phyloP scores from a whole-genome alignment of 2,888 invertebrate genomes.

The Ligdia adustata region DNA sequence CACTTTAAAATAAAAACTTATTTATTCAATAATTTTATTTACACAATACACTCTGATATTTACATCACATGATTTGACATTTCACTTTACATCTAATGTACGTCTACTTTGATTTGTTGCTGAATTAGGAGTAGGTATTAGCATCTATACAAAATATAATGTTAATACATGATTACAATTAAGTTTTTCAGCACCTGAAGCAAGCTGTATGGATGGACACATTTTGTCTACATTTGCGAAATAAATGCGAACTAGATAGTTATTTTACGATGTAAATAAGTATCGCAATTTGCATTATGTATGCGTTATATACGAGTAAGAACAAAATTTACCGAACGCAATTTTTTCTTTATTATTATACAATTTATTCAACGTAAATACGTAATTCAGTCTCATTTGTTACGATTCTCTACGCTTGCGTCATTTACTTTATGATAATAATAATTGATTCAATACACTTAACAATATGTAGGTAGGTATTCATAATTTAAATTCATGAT shows the following conservation, averaged over 20 bases:
- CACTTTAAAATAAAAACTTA: neutral
- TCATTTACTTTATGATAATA: slow-evolving; percentile 30
- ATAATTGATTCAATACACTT: slow-evolving; percentile 24
- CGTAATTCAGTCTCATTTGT: slow-evolving; percentile 71
- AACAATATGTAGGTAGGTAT: slow-evolving; percentile 18
- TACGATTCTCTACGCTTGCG: slow-evolving; percentile 52
- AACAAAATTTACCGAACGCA: neutral
- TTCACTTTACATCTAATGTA: no score
- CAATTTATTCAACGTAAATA: slow-evolving; percentile 60
- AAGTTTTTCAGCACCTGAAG: slow-evolving; percentile 55
- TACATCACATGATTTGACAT: slow-evolving; percentile 70
- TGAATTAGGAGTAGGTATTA: slow-evolving; percentile 32
- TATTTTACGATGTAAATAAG: slow-evolving; percentile 16
- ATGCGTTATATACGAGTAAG: neutral
- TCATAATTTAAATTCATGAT: slow-evolving; percentile 29
- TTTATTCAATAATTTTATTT: slow-evolving; percentile 64
- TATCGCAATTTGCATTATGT: slow-evolving; percentile 2
- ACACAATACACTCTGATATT: slow-evolving; percentile 58
- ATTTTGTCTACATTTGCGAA: slow-evolving; percentile 25
- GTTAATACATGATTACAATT: slow-evolving; percentile 33
- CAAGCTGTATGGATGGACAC: slow-evolving; percentile 64
- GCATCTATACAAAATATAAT: neutral
- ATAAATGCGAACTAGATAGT: neutral
- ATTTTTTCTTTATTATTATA: slow-evolving; percentile 1
- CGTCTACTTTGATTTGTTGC: no score